Evolutionary conservation across 1,140 invertebrate genomes (phyloP).

Genomic region (Scaptomyza montana): DNA sequence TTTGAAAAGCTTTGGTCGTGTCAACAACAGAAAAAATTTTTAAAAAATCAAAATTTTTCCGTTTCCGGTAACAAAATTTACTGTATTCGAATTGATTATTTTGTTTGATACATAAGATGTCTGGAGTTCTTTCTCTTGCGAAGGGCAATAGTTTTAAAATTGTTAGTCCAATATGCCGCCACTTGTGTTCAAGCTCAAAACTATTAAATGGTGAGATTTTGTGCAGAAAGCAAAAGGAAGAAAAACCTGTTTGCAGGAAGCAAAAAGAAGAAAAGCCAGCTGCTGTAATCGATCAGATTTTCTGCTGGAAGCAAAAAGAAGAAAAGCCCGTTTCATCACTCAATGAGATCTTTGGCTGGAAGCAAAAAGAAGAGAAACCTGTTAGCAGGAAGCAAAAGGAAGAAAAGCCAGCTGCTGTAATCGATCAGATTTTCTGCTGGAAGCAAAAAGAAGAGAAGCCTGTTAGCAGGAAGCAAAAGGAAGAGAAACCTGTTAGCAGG

Average conservation of each 20-base stretch:
- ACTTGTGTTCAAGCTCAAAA: slow-evolving; percentile 1
- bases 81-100: neutral
- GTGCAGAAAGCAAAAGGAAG: neutral
- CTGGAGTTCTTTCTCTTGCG: slow-evolving; percentile 6
- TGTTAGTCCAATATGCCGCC: slow-evolving; percentile 1
- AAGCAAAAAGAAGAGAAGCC: slow-evolving; percentile 7
- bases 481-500: neutral
- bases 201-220: neutral
- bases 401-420: neutral
- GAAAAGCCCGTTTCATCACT: neutral
- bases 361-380: slow-evolving; percentile 3
- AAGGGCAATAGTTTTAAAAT: neutral
- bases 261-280: neutral
- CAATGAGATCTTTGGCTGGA: neutral
- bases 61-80: neutral
- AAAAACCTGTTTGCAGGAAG: neutral
- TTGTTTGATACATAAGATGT: slow-evolving; percentile 3
- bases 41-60: neutral
- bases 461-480: neutral
- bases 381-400: neutral
- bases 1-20: neutral
- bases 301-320: neutral
- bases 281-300: neutral
- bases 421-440: neutral
- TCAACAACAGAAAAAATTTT: slow-evolving; percentile 5